Base-by-base conservation (phyloP, 1,140 invertebrate genomes). In the Drosophila albomicans region DNA sequence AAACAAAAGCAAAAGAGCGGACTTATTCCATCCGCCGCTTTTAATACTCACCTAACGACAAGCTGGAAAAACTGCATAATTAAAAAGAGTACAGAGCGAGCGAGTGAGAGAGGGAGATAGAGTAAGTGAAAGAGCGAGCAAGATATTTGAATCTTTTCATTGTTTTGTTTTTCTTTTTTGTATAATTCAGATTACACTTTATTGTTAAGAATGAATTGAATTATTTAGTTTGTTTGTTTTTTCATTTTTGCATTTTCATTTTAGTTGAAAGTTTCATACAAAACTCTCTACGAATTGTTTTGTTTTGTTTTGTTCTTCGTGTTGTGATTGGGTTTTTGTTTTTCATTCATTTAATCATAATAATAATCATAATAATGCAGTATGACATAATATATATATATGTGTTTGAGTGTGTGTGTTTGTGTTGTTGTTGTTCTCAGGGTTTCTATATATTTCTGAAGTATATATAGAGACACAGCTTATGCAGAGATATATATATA, bases 151-250 rank as follows among this genome's bases (percentile, higher is more conserved):
- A 54, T 56, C 38, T 54, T 54, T 62, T 46, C 45, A 49, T 61
- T 30, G 46, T 38, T 61, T 56, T 56, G 56, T 51, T 70, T 74
- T 59, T 63, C 64, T 66, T 58, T 51, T 77, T 81, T 84, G 79
- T 91, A 91, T 91, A 91, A 91, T 91, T 91, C 88, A 91, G 88
- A 91, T 89, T 91, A 91, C 84, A 91, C 70, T 91, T 89, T 89
- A 89, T 89, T 91, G 74, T 91, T 91, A 91, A 91, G 88, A 91
- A 91, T 91, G 88, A 88, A 91, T 91, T 91, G 88, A 91, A 91
- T 91, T 89, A 90, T 75, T 89, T 79, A 70, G 69, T 78, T 73
- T 75, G 74, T 75, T 45, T 25, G 20, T 25, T 25, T 25, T 56
- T 46, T 49, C 30, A 28, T 35, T 45, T 69, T 67, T 67, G 64